Evolutionary conservation across 2,797 vertebrate genomes (phyloP).

Genomic region (Chrosomus eos): DNA sequence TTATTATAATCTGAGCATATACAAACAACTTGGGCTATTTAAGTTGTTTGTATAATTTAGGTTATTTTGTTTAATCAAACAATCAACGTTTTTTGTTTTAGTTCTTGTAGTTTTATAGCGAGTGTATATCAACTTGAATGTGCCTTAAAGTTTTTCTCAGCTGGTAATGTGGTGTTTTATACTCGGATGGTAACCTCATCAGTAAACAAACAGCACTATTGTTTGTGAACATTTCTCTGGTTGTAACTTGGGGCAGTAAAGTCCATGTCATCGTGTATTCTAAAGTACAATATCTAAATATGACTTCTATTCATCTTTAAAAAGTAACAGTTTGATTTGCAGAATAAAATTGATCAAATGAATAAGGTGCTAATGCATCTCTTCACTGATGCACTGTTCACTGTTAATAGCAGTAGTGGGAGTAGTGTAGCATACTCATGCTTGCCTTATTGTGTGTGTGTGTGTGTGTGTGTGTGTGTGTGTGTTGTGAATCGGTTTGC

Average conservation of each 20-base stretch:
- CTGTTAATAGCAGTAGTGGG: background rate
- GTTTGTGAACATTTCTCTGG: background rate
- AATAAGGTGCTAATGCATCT: conserved; percentile 7
- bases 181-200: background rate
- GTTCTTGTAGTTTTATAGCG: background rate
- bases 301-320: background rate
- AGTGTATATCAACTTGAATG: background rate
- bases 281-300: background rate
- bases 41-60: background rate
- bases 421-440: background rate
- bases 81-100: background rate
- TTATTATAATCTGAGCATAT: background rate
- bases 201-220: background rate
- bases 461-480: background rate
- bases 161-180: background rate
- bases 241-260: background rate
- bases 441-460: background rate
- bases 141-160: background rate
- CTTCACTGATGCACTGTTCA: background rate
- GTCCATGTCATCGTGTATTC: background rate
- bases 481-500: background rate
- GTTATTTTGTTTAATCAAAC: background rate
- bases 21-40: background rate
- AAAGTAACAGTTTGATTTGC: background rate
- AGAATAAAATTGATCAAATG: background rate